Base-by-base conservation (phyloP, 2,797 vertebrate species). In the Phalloptychus januarius region DNA sequence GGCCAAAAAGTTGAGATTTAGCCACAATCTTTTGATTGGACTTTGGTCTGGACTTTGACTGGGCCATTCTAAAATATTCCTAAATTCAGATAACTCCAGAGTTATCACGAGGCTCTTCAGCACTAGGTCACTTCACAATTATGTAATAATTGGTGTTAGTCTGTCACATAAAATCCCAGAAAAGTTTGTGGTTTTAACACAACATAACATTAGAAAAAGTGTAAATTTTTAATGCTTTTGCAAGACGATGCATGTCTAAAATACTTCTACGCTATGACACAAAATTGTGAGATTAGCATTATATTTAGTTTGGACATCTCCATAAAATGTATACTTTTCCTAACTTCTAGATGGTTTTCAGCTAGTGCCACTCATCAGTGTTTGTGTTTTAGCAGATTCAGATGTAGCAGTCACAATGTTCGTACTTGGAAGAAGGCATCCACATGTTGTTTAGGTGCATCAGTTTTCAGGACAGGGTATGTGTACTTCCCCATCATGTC, bases 401-500 rank as follows among this genome's bases (percentile, higher is more conserved):
- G 79, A 70, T 73, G 71, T 72, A 76, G 12, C 8, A n/a, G 15
- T 74, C 15, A 25, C 52, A 42, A 25, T 52, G 65, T n/a, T 77
- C 61, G 78, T 76, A 98, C 98, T 97, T 97, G 97, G 92, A 99
- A 99, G 93, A 99, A 99, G 70, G 97, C 94, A 7, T 99, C 97
- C 91, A 99, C 97, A 0, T 99, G 98, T 84, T 98, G 97, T 84
- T 96, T 97, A 33, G 97, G 97, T 11, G 97, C 96, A 40, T 99
- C 97, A 1, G 95, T 97, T 92, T 96, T 99, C 86, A 99, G 94
- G 70, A 96, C 97, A 0, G 98, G 98, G 73, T 98, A 98, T 0
- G 98, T 99, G 91, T 97, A 99, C 79, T 98, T 98, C 44, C 98
- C 98, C 98, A 99, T 99, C 98, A 99, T 99, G 92, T 98, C 97